Base-by-base conservation (phyloP, 2,888 invertebrate species). In the Byasa hedistus region DNA sequence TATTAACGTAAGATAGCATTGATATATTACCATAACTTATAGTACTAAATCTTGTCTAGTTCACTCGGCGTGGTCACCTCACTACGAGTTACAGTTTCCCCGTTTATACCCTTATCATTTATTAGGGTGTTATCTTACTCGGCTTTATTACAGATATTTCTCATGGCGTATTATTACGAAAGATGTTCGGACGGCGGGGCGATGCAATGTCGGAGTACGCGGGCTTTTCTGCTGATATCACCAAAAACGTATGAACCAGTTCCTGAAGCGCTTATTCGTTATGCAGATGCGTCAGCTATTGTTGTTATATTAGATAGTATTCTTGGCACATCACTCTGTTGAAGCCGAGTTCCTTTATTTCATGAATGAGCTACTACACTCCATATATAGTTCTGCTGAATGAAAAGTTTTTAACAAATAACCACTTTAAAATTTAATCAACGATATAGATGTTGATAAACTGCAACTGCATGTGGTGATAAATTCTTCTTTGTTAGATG, bases 91-190 rank as follows among this genome's bases (percentile, higher is more conserved):
- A 71, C 73, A 76, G 79, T 79, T 76, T 74, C 69, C 75, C 73
- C 73, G 73, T 78, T 76, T 73, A 79, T 77, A 74, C 77, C 72
- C 79, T 82, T 84, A 84, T 84, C 85, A 84, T 84, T 82, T 83
- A 84, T 82, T 78, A 78, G 73, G 64, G 66, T 64, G 70, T 78
- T 80, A 80, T 80, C 81, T 72, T 60, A 61, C 65, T 44, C 56
- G 57, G 61, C 68, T 73, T 75, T 76, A 80, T 82, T 79, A 78
- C 71, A 79, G 79, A 81, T 79, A 75, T 76, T 82, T 83, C 80
- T 79, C 75, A 75, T 75, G 71, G 76, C 76, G 74, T 82, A 83
- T 83, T 83, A 84, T 81, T 80, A 79, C 75, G 75, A 76, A 74
- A 73, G 72, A 77, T 79, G 78, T 80, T 76, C 71, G 58, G 32